Conservation (phyloP, 2,888 invertebrate species). For the Hylaea fasciaria region DNA sequence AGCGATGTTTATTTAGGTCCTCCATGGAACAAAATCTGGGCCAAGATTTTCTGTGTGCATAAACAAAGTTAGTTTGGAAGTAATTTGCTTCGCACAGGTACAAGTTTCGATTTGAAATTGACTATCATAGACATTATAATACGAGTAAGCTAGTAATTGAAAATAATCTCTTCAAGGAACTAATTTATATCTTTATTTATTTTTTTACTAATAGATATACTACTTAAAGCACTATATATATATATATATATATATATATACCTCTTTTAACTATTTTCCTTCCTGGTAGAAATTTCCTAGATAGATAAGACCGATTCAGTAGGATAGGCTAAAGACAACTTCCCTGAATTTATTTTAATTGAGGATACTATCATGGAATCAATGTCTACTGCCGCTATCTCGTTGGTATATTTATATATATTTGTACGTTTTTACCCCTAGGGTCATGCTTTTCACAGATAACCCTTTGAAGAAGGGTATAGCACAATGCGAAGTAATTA, state of each 20-base stretch:
- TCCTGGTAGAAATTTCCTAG: too few relatives aligned
- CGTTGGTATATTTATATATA: neutral
- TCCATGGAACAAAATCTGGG: conserved; percentile 15
- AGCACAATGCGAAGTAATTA: conserved; percentile 20
- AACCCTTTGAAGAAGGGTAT: conserved; percentile 15
- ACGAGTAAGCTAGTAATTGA: too few relatives aligned
- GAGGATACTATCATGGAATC: neutral
- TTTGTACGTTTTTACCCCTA: neutral
- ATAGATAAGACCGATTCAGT: too few relatives aligned
- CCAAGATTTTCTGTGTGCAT: conserved; percentile 9
- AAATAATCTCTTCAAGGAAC: too few relatives aligned
- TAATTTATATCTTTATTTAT: too few relatives aligned
- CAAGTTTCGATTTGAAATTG: neutral
- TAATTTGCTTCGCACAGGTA: neutral
- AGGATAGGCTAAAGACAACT: neutral
- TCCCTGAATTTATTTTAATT: neutral
- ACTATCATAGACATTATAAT: neutral
- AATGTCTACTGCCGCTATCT: neutral
- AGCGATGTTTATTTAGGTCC: conserved; percentile 36
- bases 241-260: too few relatives aligned
- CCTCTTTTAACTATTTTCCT: too few relatives aligned
- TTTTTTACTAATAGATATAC: too few relatives aligned
- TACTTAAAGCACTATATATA: too few relatives aligned
- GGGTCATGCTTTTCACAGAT: conserved; percentile 8
- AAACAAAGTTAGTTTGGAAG: conserved; percentile 11